Base-by-base conservation (phyloP, 53 echinoderm and acorn worm genomes). In the Actinopyga echinites region DNA sequence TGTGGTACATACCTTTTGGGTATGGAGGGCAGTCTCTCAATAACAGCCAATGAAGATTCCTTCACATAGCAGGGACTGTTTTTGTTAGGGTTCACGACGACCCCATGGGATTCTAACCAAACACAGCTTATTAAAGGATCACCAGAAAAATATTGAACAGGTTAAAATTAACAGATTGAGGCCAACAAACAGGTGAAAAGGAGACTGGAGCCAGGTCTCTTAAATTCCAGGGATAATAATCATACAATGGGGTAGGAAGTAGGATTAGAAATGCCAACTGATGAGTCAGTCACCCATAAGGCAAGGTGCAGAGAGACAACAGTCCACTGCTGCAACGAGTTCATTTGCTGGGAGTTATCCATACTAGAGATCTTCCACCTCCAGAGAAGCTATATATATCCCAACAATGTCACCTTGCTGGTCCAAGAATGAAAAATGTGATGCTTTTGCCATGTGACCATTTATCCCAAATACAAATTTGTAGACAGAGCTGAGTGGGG, bases 191-290 rank as follows among this genome's bases (percentile, higher is more conserved):
- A 68, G 29, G 36, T 83, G 43, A 64, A n/a, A 34, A 74, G 29
- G 30, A 32, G 42, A 45, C 13, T 11, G 68, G 34, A 30, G 21
- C 67, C 45, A 56, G 35, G 28, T 13, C 28, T 28, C 63, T 30
- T 63, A 49, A 71, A 71, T 71, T 71, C 71, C 71, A 42, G 71
- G 71, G 71, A 71, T 71, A 42, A 71, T 38, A 71, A 40, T 71
- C 71, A 71, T 71, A 71, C 65, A 65, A 65, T 29, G 65, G 65
- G 65, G n/a, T 32, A 65, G 35, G 35, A 34, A 34, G 35, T n/a
- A 65, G 17, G 65, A 65, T 65, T 36, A 65, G 17, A 32, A 26
- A 65, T 30, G 31, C 31, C 65, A 65, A 65, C 65, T 65, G 30
- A 65, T 65, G 65, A 65, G 33, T 65, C 65, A 65, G 65, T 34